Conservation (phyloP, 2,113 vertebrate species). For the Oenanthe melanoleuca region DNA sequence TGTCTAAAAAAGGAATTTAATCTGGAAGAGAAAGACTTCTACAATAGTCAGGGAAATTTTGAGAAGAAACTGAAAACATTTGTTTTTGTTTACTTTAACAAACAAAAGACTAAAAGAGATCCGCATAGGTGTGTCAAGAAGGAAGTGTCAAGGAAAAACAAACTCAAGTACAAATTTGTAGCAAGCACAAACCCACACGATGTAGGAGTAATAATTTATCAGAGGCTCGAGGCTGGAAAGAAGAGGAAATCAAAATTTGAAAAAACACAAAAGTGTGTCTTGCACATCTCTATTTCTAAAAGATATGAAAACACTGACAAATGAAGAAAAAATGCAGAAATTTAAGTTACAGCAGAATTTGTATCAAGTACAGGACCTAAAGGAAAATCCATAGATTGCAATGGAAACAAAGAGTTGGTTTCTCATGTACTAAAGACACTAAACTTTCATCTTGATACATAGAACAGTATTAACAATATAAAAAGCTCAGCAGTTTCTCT, state of each 20-base stretch:
- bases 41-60: neutral
- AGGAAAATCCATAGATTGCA: neutral
- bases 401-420: neutral
- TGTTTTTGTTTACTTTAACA: neutral
- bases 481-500: neutral
- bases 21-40: neutral
- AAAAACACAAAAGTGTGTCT: neutral
- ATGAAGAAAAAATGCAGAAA: neutral
- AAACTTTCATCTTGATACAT: fast-evolving
- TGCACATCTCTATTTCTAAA: neutral
- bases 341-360: neutral
- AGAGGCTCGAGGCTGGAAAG: neutral
- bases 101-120: neutral
- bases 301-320: neutral
- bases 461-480: neutral
- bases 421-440: neutral
- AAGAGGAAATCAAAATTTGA: neutral
- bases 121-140: neutral
- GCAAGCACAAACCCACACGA: neutral
- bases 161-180: neutral
- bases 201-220: neutral
- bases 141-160: neutral
- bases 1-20: neutral
- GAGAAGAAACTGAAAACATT: neutral
- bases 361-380: neutral